A percentile compares a stretch with the other conserved stretches of the same genome.
Evolutionary conservation across 1,140 invertebrate genomes (phyloP).

Genomic region (Euglossa dilemma): DNA sequence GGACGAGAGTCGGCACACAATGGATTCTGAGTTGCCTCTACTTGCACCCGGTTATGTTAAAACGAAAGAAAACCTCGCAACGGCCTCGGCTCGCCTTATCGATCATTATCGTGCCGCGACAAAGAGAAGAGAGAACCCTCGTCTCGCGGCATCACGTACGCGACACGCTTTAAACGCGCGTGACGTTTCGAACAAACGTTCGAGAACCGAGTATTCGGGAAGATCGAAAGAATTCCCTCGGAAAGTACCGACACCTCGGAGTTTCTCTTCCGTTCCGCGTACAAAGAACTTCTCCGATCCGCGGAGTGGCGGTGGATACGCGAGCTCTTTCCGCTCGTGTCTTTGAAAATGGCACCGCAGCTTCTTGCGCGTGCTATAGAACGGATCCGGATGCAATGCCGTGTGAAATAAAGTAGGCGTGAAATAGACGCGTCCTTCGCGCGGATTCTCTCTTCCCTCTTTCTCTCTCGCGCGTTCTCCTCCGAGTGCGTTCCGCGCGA

Average conservation of each 20-base stretch:
- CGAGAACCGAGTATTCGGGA: background rate
- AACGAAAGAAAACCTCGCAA: too few species aligned
- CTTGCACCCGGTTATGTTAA: too few species aligned
- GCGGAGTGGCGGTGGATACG: conserved; percentile 41
- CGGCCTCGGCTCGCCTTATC: too few species aligned
- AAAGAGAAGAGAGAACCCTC: too few species aligned
- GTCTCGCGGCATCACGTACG: too few species aligned
- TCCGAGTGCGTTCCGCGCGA: background rate
- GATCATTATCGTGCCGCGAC: too few species aligned
- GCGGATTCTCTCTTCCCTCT: background rate
- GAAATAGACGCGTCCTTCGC: conserved; percentile 11
- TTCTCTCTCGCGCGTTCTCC: background rate
- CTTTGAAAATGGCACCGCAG: conserved; percentile 43
- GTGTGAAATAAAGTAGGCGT: conserved; percentile 21
- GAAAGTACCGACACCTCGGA: conserved; percentile 20
- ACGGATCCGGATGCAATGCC: conserved; percentile 1
- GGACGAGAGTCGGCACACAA: background rate
- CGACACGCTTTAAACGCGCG: too few species aligned
- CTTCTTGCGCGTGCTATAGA: conserved; percentile 8
- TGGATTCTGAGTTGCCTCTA: too few species aligned
- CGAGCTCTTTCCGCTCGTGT: conserved; percentile 14
- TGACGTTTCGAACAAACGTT: background rate
- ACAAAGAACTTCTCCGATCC: conserved; percentile 64
- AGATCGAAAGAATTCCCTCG: conserved; percentile 26
- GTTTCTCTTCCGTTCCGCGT: conserved; percentile 10